These are phyloP conservation scores for Drosophila repleta DNA, from an alignment of 1,140 invertebrate species.

Conservation along the genomic window DNA sequence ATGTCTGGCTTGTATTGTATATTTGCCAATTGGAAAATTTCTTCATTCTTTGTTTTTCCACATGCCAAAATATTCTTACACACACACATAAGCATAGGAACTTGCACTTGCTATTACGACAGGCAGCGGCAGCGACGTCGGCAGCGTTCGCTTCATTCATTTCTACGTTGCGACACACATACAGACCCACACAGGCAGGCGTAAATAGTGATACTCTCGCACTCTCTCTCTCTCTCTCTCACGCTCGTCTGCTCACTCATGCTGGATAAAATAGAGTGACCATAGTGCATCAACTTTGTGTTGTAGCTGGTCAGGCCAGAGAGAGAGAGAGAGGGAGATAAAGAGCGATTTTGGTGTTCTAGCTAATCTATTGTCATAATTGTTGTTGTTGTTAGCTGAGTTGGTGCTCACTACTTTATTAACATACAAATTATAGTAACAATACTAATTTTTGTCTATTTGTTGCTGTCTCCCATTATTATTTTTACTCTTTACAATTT, in stretches of 20 bases:
- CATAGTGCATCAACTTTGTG: conserved; percentile 53
- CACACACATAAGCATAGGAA: conserved; percentile 37
- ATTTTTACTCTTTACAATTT: conserved; percentile 46
- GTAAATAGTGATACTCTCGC: conserved; percentile 43
- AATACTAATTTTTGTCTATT: conserved; percentile 53
- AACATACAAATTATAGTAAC: conserved; percentile 55
- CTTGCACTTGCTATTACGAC: conserved; percentile 48
- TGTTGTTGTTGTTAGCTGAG: conserved; percentile 21
- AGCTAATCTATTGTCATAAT: conserved; percentile 8
- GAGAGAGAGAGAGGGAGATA: conserved; percentile 3
- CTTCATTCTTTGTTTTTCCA: conserved; percentile 58
- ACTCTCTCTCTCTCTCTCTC: conserved; percentile 34
- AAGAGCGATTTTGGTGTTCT: conserved; percentile 32
- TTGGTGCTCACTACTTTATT: conserved; percentile 36
- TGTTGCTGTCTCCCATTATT: conserved; percentile 40
- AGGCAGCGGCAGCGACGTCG: conserved; percentile 23
- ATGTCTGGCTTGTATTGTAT: conserved; percentile 32
- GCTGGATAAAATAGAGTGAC: conserved; percentile 64
- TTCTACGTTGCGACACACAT: conserved; percentile 30
- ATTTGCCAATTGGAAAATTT: conserved; percentile 76
- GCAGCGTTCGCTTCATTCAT: conserved; percentile 45
- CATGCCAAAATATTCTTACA: conserved; percentile 45
- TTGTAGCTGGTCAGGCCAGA: conserved; percentile 71
- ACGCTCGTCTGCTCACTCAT: conserved; percentile 39
- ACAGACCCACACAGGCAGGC: conserved; percentile 3